A percentile compares a stretch with the other conserved stretches of the same genome.
Evolutionary conservation across 2,113 vertebrate genomes (phyloP).

Genomic region (Symphodus melops): DNA sequence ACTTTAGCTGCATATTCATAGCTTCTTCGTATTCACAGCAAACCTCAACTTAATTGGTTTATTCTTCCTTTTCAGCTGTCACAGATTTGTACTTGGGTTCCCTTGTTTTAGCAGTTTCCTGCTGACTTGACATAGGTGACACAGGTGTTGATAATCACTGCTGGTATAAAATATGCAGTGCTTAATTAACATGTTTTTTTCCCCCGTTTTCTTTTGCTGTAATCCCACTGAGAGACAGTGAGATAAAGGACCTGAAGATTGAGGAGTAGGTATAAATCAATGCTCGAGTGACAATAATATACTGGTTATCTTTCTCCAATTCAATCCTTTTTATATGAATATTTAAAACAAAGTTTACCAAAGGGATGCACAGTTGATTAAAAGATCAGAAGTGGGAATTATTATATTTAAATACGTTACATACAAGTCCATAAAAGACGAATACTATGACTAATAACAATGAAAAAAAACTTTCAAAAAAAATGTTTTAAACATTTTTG

Average conservation of each 20-base stretch:
- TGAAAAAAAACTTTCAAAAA: too few relatives aligned
- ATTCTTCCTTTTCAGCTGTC: not conserved
- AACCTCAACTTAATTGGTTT: not conserved
- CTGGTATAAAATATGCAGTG: constrained; percentile 29
- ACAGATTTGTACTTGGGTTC: constrained; percentile 6
- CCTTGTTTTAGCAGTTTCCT: constrained; percentile 1
- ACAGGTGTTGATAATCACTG: constrained; percentile 51
- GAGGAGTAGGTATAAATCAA: constrained; percentile 5
- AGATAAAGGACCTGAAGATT: constrained; percentile 23
- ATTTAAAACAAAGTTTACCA: too few relatives aligned
- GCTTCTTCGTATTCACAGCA: not conserved
- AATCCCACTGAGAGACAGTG: constrained; percentile 27
- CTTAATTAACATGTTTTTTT: constrained; percentile 54
- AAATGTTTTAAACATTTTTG: too few relatives aligned
- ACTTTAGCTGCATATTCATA: constrained; percentile 16
- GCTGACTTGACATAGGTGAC: constrained; percentile 45
- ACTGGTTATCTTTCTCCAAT: too few relatives aligned
- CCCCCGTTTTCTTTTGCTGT: too few relatives aligned
- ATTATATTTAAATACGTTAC: too few relatives aligned
- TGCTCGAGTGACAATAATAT: not conserved
- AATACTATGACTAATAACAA: too few relatives aligned
- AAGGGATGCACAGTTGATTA: too few relatives aligned
- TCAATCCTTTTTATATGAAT: too few relatives aligned
- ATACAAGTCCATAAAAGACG: too few relatives aligned
- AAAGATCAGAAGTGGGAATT: too few relatives aligned